Percentiles rank a stretch among this genome's conserved stretches.
Evolutionary conservation across 2,797 vertebrate genomes (phyloP).

Genomic region (Xerus rutilus): DNA sequence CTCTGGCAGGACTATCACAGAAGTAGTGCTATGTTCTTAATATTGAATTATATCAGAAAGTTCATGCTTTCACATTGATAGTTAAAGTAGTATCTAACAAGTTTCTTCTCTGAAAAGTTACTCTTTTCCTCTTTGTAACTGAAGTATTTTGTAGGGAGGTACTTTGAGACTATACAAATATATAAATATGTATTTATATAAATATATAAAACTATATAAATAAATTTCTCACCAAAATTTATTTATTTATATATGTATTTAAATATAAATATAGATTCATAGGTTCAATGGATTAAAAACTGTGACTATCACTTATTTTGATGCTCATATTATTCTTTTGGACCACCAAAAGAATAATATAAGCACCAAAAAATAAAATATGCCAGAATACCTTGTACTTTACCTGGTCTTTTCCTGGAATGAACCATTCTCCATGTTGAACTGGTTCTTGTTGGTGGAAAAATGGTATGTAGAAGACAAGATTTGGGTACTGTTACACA

Average conservation of each 20-base stretch:
- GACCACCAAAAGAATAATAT: too few relatives aligned
- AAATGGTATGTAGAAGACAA: neutral
- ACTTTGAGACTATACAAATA: neutral
- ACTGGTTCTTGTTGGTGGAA: neutral
- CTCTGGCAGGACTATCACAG: neutral
- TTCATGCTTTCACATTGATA: neutral
- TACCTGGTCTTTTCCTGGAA: neutral
- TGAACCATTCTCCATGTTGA: neutral
- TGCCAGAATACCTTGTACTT: neutral
- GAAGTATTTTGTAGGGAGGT: neutral
- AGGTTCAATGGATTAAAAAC: neutral
- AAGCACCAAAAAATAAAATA: neutral
- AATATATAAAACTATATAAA: too few relatives aligned
- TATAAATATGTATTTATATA: too few relatives aligned
- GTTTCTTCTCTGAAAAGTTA: neutral
- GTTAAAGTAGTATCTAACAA: neutral
- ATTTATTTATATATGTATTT: neutral
- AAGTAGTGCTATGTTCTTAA: neutral
- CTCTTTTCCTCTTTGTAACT: neutral
- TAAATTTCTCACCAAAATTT: neutral
- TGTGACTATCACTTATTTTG: conserved; percentile 22
- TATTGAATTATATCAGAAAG: neutral
- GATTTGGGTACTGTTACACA: neutral
- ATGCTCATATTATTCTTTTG: conserved; percentile 20
- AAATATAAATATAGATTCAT: neutral